Conservation (phyloP, 1,140 invertebrate genomes). For the Drosophila tsacasi region DNA sequence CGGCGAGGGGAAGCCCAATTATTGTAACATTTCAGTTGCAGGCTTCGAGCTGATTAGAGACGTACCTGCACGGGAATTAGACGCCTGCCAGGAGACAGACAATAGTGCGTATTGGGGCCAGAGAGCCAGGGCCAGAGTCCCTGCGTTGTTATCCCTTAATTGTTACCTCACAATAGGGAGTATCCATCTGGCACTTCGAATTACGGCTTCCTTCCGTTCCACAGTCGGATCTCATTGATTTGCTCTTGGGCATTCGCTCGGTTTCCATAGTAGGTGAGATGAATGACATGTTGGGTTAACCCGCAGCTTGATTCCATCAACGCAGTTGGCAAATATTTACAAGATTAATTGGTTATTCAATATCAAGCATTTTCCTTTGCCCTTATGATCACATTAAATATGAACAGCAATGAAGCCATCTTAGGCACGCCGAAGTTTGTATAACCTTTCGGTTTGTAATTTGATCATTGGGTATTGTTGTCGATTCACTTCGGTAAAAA, state of each 20-base stretch:
- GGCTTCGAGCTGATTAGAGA: conserved; percentile 32
- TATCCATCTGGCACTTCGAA: neutral
- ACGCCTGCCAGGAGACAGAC: conserved; percentile 5
- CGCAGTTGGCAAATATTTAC: neutral
- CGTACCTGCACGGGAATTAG: conserved; percentile 11
- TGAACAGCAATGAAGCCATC: neutral
- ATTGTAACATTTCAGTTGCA: conserved; percentile 38
- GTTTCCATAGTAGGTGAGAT: conserved; percentile 9
- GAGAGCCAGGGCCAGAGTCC: neutral
- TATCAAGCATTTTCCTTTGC: neutral
- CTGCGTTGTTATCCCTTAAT: neutral
- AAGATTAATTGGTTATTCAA: neutral
- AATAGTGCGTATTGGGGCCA: conserved; percentile 11
- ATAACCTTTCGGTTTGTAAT: neutral
- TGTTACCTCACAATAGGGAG: conserved; percentile 25
- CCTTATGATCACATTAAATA: neutral
- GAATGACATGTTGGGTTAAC: too few species aligned
- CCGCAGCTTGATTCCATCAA: neutral
- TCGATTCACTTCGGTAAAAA: too few species aligned
- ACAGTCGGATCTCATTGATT: conserved; percentile 13
- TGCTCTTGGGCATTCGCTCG: neutral
- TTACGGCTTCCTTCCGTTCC: neutral
- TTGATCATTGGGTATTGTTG: too few species aligned
- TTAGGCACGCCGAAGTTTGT: neutral
- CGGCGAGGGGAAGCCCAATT: conserved; percentile 8